Conservation (phyloP, 2,113 vertebrate genomes). For the Neolamprologus kungweensis region DNA sequence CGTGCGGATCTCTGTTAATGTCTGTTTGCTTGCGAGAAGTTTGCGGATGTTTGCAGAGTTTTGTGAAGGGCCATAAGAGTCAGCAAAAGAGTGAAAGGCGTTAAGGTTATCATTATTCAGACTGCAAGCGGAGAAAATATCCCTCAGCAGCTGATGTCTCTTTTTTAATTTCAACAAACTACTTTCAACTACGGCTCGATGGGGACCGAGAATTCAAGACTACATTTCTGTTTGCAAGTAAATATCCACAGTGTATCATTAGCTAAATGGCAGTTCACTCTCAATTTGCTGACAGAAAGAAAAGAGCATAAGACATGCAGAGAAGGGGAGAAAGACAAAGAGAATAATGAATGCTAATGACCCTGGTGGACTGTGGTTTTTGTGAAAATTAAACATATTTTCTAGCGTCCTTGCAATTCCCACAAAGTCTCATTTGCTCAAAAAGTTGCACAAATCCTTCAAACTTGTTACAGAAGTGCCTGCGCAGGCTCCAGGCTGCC, state of each 20-base stretch:
- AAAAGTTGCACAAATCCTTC: background rate
- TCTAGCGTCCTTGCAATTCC: background rate
- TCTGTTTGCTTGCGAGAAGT: slow-evolving; percentile 37
- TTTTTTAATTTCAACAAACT: slow-evolving; percentile 29
- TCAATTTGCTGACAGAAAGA: background rate
- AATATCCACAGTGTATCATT: slow-evolving; percentile 28
- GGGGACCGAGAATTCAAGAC: background rate
- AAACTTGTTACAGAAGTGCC: background rate
- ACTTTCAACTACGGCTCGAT: background rate
- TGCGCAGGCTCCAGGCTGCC: background rate
- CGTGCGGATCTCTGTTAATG: background rate
- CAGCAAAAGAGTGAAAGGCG: background rate
- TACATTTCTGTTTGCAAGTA: slow-evolving; percentile 6
- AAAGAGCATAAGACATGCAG: background rate
- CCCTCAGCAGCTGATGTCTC: background rate
- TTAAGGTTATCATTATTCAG: slow-evolving; percentile 3
- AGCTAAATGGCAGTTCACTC: slow-evolving; percentile 2
- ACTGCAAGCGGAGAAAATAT: background rate
- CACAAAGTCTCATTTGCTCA: background rate
- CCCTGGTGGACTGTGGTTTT: background rate
- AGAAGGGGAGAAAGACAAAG: background rate
- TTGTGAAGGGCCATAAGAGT: background rate
- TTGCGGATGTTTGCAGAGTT: slow-evolving; percentile 14
- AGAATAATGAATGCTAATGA: background rate
- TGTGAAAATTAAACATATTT: background rate